Percentiles rank a stretch among this genome's conserved stretches.
Conservation (phyloP, 1,140 invertebrate genomes). For the Diplogasteroides magnus region DNA sequence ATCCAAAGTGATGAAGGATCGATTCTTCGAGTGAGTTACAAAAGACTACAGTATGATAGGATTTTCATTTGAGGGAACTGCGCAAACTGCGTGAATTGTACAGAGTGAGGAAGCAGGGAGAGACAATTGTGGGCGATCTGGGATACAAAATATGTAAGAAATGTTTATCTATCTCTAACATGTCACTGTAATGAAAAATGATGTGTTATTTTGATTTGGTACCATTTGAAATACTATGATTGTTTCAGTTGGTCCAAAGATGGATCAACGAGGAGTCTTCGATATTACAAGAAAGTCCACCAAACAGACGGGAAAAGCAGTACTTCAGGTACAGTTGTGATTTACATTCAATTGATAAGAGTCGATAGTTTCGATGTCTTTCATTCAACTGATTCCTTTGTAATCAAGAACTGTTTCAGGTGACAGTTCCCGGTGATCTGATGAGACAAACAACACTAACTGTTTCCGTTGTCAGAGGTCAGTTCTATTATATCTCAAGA, state of each 20-base stretch:
- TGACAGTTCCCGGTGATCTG: conserved; percentile 5
- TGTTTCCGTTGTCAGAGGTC: conserved; percentile 13
- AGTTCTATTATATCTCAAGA: too few species aligned
- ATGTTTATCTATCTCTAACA: not conserved
- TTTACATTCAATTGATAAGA: too few species aligned
- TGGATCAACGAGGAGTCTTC: conserved; percentile 9
- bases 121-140: conserved; percentile 21
- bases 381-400: too few species aligned
- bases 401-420: too few species aligned
- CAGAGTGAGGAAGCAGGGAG: conserved; percentile 20
- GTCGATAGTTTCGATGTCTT: too few species aligned
- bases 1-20: not conserved
- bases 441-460: conserved; percentile 8
- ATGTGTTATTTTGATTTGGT: not conserved
- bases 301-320: not conserved
- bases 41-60: not conserved
- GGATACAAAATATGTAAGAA: conserved; percentile 23
- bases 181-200: conserved; percentile 1
- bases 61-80: conserved; percentile 18
- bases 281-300: too few species aligned
- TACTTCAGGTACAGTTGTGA: too few species aligned
- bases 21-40: not conserved
- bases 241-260: conserved; percentile 21
- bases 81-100: conserved; percentile 19
- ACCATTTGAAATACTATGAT: not conserved